Conservation (phyloP, 2,888 invertebrate genomes). For the Drosophila rellima region DNA sequence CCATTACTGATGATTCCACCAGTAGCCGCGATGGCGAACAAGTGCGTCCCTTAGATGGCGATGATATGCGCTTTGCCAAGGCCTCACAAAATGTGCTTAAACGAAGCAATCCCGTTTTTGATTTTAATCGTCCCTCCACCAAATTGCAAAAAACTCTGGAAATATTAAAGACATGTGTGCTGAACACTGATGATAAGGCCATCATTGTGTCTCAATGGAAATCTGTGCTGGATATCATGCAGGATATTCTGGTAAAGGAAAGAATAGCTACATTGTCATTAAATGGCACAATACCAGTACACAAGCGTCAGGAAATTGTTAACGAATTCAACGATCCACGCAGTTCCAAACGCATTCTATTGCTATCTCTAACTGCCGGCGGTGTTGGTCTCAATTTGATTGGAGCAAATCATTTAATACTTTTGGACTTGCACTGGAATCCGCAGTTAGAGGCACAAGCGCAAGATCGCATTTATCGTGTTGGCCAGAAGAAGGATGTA, state of each 20-base stretch:
- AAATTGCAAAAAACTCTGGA: constrained; percentile 88
- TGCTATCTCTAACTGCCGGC: constrained; percentile 96
- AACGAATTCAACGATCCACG: constrained; percentile 89
- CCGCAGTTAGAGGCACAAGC: constrained; percentile 98
- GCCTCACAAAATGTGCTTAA: constrained; percentile 89
- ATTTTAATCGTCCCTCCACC: constrained; percentile 88
- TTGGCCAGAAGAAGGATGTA: constrained; percentile 94
- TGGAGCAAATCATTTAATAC: constrained; percentile 95
- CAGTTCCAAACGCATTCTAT: constrained; percentile 88
- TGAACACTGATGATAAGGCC: constrained; percentile 89
- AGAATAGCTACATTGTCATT: constrained; percentile 89
- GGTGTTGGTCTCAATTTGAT: constrained; percentile 97
- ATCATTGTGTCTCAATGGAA: constrained; percentile 98
- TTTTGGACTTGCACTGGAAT: constrained; percentile 98
- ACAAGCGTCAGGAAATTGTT: constrained; percentile 90
- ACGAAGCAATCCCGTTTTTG: constrained; percentile 91
- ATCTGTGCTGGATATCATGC: constrained; percentile 91
- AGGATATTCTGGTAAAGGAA: constrained; percentile 87
- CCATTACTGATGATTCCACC: constrained; percentile 84
- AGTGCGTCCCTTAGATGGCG: constrained; percentile 44
- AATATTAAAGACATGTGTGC: constrained; percentile 87
- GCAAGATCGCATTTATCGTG: constrained; percentile 96
- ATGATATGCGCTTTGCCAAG: constrained; percentile 86
- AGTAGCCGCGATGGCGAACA: neutral
- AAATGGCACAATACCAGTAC: constrained; percentile 91